These are phyloP conservation scores for Plagodis pulveraria DNA, from an alignment of 2,888 invertebrate genomes.

Conservation along the genomic window DNA sequence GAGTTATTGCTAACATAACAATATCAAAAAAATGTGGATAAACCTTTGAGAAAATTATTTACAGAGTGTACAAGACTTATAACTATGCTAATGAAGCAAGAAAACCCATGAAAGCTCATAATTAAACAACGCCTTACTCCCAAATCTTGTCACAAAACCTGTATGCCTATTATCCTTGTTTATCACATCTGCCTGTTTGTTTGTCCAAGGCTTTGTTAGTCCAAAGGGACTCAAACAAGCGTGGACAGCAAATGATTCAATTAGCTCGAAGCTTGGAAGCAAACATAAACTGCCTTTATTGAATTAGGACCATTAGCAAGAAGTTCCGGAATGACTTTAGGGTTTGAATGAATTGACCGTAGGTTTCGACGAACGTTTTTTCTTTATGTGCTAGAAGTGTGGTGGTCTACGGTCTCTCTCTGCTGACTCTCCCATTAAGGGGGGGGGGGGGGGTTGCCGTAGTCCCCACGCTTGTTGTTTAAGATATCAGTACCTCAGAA, in stretches of 20 bases:
- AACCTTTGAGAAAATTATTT: no score
- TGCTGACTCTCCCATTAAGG: no score
- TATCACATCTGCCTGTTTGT: slow-evolving; percentile 26
- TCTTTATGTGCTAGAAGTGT: no score
- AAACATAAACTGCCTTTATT: slow-evolving; percentile 41
- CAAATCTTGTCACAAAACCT: slow-evolving; percentile 16
- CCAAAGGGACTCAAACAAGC: slow-evolving; percentile 22
- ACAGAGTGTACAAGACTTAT: no score
- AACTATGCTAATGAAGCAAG: no score
- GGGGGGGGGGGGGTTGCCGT: no score
- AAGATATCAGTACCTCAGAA: no score
- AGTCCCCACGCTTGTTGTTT: no score
- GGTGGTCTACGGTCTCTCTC: no score
- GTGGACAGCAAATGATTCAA: slow-evolving; percentile 39
- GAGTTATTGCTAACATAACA: no score
- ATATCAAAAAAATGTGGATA: no score
- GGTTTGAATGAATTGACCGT: background rate
- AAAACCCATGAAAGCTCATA: no score
- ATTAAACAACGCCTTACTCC: background rate
- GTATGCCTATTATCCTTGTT: slow-evolving; percentile 25
- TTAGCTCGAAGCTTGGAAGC: slow-evolving; percentile 46
- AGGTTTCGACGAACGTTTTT: background rate
- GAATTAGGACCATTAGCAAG: slow-evolving; percentile 24
- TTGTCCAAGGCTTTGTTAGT: slow-evolving; percentile 28
- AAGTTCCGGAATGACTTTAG: slow-evolving; percentile 15